Evolutionary conservation across 2,113 vertebrate genomes (phyloP), one percentile per base, ranked within the genome.

Genomic region (Crotophaga sulcirostris): DNA sequence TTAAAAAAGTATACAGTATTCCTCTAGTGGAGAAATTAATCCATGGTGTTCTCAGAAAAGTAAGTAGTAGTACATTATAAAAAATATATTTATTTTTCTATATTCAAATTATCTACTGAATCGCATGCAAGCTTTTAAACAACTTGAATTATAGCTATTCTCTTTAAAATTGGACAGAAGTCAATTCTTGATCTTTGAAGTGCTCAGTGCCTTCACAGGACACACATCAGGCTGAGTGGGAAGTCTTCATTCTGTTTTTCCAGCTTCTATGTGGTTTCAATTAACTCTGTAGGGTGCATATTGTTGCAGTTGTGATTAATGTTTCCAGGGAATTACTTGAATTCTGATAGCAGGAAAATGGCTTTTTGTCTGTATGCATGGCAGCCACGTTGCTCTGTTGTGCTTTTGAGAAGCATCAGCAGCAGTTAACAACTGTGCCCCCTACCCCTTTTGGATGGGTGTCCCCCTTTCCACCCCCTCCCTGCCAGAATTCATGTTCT

Each of bases 401-500:
- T 56, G 36, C 20, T 73, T 82, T 83, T 66, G 62, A 47, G 82
- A 36, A 59, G 25, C 55, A 29, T 79, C 55, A 29, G 51, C 25
- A 76, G 54, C 40, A 33, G 24, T 18, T 18, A 60, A 44, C 33
- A 85, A 4, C n/a, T 55, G 11, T 47, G 5, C 7, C 17, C 19
- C 10, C 16, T 38, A 3, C 34, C 23, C 12, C 3, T 55, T 77
- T 62, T 2, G 5, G 33, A 17, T 29, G 14, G 3, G 2, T 58
- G 23, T 74, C 33, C 34, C 15, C 29, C 21, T 84, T 93, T 29
- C 44, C 36, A 56, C 10, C 18, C 5, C 1, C 59, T 78, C 7
- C 24, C n/a, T 73, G 14, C 10, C 0, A 0, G 13, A 10, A 11
- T 63, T 89, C 26, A 2, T 0, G 0, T 75, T 36, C 16, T 72